Evolutionary conservation across 1,140 invertebrate genomes (phyloP), one percentile per base, ranked within the genome.

Genomic region (Anastatus disparis): DNA sequence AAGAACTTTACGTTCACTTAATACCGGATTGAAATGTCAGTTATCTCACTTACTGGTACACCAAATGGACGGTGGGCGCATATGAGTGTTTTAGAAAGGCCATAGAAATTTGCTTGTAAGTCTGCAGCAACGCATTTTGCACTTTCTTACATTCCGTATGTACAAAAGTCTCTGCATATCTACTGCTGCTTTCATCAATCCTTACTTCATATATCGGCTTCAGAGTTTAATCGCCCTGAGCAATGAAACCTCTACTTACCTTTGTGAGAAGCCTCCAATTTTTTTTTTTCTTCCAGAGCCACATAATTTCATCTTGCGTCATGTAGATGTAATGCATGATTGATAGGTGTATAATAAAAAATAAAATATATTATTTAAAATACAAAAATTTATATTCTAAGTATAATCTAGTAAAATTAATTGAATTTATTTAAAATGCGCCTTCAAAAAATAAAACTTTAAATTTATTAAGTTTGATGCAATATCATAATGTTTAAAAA

Each of bases 21-120:
- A 35, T 53, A 52, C 70, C 62, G 62, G 70, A 71, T 71, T 66
- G 70, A 71, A 71, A 71, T 71, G 70, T 71, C 70, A 65, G 70
- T 71, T 71, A 71, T 71, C 70, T 71, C 70, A 65, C 55, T n/a
- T n/a, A 59, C 62, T 56, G 40, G 64, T 64, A 70, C n/a, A n/a
- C n/a, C n/a, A n/a, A n/a, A n/a, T n/a, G n/a, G n/a, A 64, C 58
- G 31, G 68, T 64, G 68, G 68, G 68, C 61, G 68, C 68, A 64
- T 64, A 44, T 42, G 44, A 70, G 67, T 58, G 59, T 59, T 70
- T n/a, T 70, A 70, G 67, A 70, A 70, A 70, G 67, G 58, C 67
- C 58, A 55, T 53, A 61, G 48, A 62, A 40, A 70, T 62, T 69
- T 69, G 42, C 27, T 24, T 26, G 42, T 26, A 10, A 29, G 17